Percentiles rank a stretch among this genome's conserved stretches.
Conservation (phyloP, 2,888 invertebrate species). For the Cryptus armator region DNA sequence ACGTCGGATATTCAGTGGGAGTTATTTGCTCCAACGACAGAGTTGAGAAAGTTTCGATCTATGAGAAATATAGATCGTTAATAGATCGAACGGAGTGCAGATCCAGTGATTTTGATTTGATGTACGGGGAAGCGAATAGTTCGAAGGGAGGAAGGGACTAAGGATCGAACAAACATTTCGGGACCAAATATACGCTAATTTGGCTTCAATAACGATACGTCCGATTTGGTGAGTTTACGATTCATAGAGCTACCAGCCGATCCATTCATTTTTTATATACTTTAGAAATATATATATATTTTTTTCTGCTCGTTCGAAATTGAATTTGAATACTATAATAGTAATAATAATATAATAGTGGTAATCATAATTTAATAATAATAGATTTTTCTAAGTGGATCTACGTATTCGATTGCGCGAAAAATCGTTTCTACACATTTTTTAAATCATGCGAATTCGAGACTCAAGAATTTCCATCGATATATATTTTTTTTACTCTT, state of each 20-base stretch:
- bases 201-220: background rate
- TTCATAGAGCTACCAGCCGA: background rate
- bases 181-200: background rate
- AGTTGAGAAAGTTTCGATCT: constrained; percentile 10
- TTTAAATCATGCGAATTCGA: background rate
- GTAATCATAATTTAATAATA: too few species aligned
- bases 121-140: background rate
- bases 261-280: background rate
- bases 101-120: background rate
- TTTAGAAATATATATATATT: too few species aligned
- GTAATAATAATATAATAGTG: too few species aligned
- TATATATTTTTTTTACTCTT: background rate
- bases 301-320: too few species aligned
- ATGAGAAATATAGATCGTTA: background rate
- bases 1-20: background rate
- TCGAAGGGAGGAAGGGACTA: background rate
- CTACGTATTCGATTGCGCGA: background rate
- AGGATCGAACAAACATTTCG: background rate
- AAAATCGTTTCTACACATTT: background rate
- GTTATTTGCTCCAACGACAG: background rate
- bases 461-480: background rate
- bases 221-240: background rate
- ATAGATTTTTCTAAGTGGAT: too few species aligned
- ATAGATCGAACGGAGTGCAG: background rate
- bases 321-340: too few species aligned